Evolutionary conservation across 1,140 invertebrate genomes (phyloP).

Genomic region (Prorops nasuta): DNA sequence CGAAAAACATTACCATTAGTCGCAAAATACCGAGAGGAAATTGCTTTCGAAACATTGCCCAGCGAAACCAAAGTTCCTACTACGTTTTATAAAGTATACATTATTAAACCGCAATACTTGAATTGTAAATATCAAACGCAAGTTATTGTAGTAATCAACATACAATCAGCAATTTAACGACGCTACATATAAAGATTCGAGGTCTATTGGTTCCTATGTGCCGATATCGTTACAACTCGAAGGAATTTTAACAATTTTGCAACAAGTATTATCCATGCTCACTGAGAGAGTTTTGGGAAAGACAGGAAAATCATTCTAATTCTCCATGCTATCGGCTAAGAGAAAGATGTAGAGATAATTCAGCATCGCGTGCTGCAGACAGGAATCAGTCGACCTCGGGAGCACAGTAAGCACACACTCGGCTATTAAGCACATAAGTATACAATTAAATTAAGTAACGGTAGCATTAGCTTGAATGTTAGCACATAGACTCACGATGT

Average conservation of each 20-base stretch:
- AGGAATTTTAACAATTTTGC: too few species aligned
- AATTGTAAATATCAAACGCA: constrained; percentile 52
- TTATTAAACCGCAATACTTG: constrained; percentile 54
- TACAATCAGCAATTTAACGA: constrained; percentile 52
- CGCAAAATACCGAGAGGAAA: constrained; percentile 41
- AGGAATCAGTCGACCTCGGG: constrained; percentile 14
- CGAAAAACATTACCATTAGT: not conserved
- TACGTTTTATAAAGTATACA: constrained; percentile 56
- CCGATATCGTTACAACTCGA: too few species aligned
- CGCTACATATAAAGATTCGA: constrained; percentile 32
- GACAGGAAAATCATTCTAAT: too few species aligned
- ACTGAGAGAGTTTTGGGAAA: too few species aligned
- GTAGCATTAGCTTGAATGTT: constrained; percentile 55
- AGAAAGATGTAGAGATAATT: too few species aligned
- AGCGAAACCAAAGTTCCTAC: constrained; percentile 58
- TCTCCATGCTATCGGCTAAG: too few species aligned
- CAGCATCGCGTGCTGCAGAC: too few species aligned
- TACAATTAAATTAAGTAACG: constrained; percentile 53
- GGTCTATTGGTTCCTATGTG: constrained; percentile 40
- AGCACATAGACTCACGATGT: constrained; percentile 54
- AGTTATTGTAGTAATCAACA: constrained; percentile 53
- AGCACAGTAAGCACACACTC: constrained; percentile 37
- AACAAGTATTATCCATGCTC: too few species aligned
- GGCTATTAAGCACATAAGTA: constrained; percentile 53
- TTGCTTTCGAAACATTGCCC: constrained; percentile 55